Evolutionary conservation across 2,113 vertebrate genomes (phyloP), one percentile per base, ranked within the genome.

Genomic region (Chascanopsetta lugubris): DNA sequence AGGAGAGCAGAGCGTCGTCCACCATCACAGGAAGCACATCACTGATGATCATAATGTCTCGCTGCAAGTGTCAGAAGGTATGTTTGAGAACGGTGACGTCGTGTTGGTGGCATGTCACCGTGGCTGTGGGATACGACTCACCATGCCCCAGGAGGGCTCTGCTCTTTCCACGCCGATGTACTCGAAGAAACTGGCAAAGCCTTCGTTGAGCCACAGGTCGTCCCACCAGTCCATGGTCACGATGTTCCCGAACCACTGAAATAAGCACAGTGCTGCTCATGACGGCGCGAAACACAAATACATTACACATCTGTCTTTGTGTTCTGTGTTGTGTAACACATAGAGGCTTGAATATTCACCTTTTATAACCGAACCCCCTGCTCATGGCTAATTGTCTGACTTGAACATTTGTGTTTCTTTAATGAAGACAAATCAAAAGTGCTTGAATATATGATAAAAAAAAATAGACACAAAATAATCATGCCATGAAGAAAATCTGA

Each of bases 201-300:
- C 97, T 83, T 98, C 97, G 43, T 98, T 99, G 11, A 99, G 90
- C 97, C 97, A 99, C 72, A 99, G 83, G 70, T 98, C 97, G 12
- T 99, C 96, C 97, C 97, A 99, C 97, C 97, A 98, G 22, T 97
- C 95, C 97, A 99, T 98, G 5, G 97, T 99, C 80, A 98, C 97
- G 30, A 90, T 94, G 87, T 99, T 99, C 61, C 97, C 97, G 92
- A 99, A 99, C 97, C 97, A 99, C 97, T 99, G 75, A 8, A 90
- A 78, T 65, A 3, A 43, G 18, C 24, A 45, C 22, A 7, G 3
- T 47, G 5, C 4, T 63, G 17, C 22, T n/a, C n/a, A n/a, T n/a
- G n/a, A n/a, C n/a, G n/a, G n/a, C n/a, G n/a, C n/a, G n/a, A n/a
- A n/a, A n/a, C n/a, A n/a, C n/a, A n/a, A n/a, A n/a, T n/a, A n/a